Evolutionary conservation across 2,113 vertebrate genomes (phyloP).

Genomic region (Halcyon malimbica): DNA sequence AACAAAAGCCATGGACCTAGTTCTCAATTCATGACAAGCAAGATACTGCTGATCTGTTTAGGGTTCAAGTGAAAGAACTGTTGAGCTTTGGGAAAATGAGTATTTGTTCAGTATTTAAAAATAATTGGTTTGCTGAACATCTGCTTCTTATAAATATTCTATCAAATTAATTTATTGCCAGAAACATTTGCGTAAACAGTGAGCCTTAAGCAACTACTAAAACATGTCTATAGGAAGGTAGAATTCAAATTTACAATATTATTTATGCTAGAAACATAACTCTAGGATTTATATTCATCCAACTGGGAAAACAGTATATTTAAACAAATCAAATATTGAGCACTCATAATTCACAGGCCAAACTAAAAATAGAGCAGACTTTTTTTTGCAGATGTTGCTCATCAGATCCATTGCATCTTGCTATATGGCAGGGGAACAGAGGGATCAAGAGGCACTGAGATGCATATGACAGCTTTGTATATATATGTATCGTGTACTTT

Average conservation of each 20-base stretch:
- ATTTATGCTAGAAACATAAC: background rate
- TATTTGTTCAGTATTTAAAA: conserved; percentile 9
- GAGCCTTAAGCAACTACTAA: background rate
- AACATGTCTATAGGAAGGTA: background rate
- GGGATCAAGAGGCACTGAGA: background rate
- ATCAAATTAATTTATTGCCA: background rate
- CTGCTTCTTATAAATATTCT: background rate
- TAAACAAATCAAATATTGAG: background rate
- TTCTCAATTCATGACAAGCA: background rate
- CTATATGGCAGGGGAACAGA: background rate
- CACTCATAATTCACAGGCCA: background rate
- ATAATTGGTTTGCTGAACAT: background rate
- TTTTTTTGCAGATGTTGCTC: background rate
- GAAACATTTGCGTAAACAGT: background rate
- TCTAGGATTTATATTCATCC: background rate
- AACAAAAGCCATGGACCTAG: background rate
- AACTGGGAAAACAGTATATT: background rate
- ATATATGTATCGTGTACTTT: background rate
- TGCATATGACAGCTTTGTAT: background rate
- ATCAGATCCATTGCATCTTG: background rate
- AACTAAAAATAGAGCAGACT: background rate
- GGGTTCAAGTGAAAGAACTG: background rate
- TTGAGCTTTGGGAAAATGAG: background rate
- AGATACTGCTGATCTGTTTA: background rate
- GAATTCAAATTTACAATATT: background rate